Percentiles rank a stretch among this genome's conserved stretches.
phyloP scores from a whole-genome alignment of 2,888 invertebrate species.

The Peribatodes rhomboidaria region DNA sequence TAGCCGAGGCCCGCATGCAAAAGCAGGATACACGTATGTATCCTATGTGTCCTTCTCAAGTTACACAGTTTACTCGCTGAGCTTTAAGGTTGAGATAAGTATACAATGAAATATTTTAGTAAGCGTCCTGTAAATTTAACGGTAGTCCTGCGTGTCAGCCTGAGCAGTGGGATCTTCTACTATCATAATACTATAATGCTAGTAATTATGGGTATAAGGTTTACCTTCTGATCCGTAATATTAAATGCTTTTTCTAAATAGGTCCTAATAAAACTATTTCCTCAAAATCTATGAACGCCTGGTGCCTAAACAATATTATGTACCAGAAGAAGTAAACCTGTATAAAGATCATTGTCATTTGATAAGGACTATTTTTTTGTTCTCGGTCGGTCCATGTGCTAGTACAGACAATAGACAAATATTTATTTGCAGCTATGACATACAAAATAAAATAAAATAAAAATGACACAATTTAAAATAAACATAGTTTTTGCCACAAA shows the following conservation, averaged over 20 bases:
- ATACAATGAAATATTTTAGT: not conserved
- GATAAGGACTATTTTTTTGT: too few relatives aligned
- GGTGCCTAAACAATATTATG: not conserved
- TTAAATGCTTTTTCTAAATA: not conserved
- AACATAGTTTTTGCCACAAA: too few relatives aligned
- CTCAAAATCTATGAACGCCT: not conserved
- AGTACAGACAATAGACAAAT: too few relatives aligned
- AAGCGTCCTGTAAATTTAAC: not conserved
- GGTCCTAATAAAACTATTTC: not conserved
- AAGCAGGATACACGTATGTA: too few relatives aligned
- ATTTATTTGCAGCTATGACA: too few relatives aligned
- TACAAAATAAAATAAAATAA: too few relatives aligned
- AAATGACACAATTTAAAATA: too few relatives aligned
- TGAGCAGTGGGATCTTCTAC: not conserved
- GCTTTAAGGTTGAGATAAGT: not conserved
- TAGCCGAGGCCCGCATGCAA: too few relatives aligned
- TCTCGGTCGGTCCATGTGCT: too few relatives aligned
- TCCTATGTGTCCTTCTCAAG: too few relatives aligned
- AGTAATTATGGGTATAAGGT: conserved; percentile 1
- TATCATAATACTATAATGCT: not conserved
- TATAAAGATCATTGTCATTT: conserved; percentile 22
- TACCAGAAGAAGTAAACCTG: not conserved
- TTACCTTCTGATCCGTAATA: conserved; percentile 3
- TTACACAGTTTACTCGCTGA: too few relatives aligned
- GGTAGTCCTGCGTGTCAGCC: not conserved